phyloP scores from a whole-genome alignment of 1,140 invertebrate species.

The Drosophila bocki region DNA sequence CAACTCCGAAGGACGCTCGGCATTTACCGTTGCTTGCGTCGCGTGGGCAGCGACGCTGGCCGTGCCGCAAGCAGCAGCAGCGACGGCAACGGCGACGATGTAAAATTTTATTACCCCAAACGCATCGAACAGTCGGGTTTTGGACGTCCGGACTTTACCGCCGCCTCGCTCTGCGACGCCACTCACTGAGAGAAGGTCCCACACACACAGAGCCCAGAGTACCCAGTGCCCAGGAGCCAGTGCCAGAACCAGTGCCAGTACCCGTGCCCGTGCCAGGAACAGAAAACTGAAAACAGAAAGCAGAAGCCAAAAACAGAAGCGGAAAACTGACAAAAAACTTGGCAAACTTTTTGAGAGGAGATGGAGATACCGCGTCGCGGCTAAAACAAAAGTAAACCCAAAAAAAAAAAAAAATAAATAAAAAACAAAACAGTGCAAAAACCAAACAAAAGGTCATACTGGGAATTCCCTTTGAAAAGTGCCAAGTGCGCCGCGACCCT shows the following conservation, averaged over 20 bases:
- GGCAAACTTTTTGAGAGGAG: constrained; percentile 7
- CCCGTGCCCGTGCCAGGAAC: constrained; percentile 4
- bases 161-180: constrained; percentile 61
- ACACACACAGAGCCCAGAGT: constrained; percentile 19
- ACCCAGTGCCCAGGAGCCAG: not conserved
- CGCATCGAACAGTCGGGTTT: constrained; percentile 81
- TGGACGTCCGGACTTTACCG: constrained; percentile 81
- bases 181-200: constrained; percentile 42
- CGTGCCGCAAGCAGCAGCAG: constrained; percentile 31
- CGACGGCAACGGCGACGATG: constrained; percentile 57
- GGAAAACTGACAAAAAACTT: constrained; percentile 7
- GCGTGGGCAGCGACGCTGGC: constrained; percentile 36
- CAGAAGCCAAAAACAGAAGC: constrained; percentile 1
- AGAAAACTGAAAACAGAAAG: not conserved
- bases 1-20: constrained; percentile 14
- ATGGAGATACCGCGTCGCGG: constrained; percentile 4
- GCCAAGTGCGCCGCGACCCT: constrained; percentile 2
- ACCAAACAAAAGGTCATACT: constrained; percentile 5
- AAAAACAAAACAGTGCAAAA: constrained; percentile 2
- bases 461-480: constrained; percentile 4
- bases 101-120: constrained; percentile 84
- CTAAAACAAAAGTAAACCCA: constrained; percentile 1
- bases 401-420: not conserved
- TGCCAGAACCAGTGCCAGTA: constrained; percentile 4
- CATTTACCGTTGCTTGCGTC: not conserved